phyloP scores from a whole-genome alignment of 2,888 invertebrate species.

The Ashinkailepas kermadecensis region DNA sequence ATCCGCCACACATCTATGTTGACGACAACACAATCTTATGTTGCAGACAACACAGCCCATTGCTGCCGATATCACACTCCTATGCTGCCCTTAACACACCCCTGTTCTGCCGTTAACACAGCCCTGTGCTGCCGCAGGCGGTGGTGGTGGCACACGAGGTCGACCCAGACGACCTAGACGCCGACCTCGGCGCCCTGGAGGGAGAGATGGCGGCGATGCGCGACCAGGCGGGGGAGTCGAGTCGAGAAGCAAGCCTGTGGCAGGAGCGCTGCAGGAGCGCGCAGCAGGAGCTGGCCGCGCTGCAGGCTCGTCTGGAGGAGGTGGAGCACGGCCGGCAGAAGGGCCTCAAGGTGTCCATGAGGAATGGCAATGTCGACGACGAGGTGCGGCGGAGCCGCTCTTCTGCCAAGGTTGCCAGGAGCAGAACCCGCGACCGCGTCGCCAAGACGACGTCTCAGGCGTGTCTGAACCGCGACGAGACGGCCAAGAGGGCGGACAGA shows the following conservation, averaged over 20 bases:
- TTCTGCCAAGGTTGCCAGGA: background rate
- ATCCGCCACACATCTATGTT: too few relatives aligned
- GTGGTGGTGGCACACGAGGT: too few relatives aligned
- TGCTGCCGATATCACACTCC: too few relatives aligned
- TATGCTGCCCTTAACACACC: too few relatives aligned
- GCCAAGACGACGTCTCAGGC: background rate
- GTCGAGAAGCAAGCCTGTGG: background rate
- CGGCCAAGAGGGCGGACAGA: constrained; percentile 48
- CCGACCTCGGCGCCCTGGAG: constrained; percentile 34
- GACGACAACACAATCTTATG: too few relatives aligned
- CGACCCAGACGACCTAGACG: background rate
- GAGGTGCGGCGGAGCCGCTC: background rate
- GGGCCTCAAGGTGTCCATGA: background rate
- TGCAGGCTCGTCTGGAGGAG: constrained; percentile 8
- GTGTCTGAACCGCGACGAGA: background rate
- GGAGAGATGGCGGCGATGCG: constrained; percentile 36
- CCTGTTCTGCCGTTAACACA: too few relatives aligned
- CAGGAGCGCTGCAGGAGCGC: background rate
- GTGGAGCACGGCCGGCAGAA: background rate
- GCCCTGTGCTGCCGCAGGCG: too few relatives aligned
- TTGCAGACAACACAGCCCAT: too few relatives aligned
- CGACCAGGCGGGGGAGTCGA: constrained; percentile 28
- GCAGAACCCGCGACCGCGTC: background rate
- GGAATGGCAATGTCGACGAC: background rate
- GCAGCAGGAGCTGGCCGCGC: constrained; percentile 17